These are phyloP conservation scores for Passer montanus DNA, from an alignment of 2,113 vertebrate species.

Conservation along the genomic window DNA sequence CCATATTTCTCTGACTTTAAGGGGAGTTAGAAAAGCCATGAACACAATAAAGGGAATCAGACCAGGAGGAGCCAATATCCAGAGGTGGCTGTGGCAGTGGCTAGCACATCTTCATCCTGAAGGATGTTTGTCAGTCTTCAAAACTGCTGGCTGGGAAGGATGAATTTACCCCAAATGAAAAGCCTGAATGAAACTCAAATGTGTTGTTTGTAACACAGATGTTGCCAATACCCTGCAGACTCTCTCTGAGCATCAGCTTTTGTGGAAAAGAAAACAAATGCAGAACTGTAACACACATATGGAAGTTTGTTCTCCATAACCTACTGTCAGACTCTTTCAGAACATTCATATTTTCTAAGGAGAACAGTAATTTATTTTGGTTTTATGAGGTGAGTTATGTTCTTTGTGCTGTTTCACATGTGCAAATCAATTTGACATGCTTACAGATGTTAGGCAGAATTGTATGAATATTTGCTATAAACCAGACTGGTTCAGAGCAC, in stretches of 20 bases:
- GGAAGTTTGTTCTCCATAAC: background rate
- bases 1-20: background rate
- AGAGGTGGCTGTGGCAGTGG: background rate
- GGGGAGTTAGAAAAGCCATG: background rate
- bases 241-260: background rate
- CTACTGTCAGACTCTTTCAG: background rate
- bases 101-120: background rate
- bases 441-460: constrained; percentile 11
- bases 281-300: background rate
- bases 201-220: background rate
- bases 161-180: background rate
- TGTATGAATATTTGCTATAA: background rate
- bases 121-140: background rate
- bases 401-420: constrained; percentile 7
- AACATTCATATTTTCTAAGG: constrained; percentile 7
- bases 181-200: background rate
- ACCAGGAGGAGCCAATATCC: background rate
- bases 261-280: constrained; percentile 35
- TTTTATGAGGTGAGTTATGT: constrained; percentile 27
- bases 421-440: constrained; percentile 29
- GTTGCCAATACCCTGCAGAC: background rate
- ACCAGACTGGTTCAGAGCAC: background rate
- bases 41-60: background rate
- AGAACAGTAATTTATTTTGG: constrained; percentile 31
- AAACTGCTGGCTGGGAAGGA: background rate